These are phyloP conservation scores for Melolontha melolontha DNA, from an alignment of 2,888 invertebrate species.

Conservation along the genomic window DNA sequence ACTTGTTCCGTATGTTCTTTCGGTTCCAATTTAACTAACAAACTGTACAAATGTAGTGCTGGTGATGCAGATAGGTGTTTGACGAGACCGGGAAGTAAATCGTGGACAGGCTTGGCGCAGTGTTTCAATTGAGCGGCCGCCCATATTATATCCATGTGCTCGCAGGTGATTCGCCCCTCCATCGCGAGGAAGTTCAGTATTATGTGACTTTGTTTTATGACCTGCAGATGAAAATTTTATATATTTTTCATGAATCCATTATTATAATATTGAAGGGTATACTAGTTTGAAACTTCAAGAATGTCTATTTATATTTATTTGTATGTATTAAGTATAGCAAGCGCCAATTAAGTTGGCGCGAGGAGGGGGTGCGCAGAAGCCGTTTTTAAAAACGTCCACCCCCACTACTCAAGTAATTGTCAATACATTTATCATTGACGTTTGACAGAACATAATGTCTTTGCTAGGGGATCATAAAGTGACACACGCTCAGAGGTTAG, in stretches of 20 bases:
- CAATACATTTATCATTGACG: no score
- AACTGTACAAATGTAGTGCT: conserved; percentile 87
- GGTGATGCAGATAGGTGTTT: conserved; percentile 90
- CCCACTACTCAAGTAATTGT: no score
- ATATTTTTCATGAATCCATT: conserved; percentile 1
- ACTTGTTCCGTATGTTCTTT: conserved; percentile 94
- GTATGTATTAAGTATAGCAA: no score
- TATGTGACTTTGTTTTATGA: conserved; percentile 95
- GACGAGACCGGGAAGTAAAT: conserved; percentile 88
- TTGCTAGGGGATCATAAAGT: no score
- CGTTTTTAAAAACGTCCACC: no score
- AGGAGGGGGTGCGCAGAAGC: no score
- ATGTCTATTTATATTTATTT: no score
- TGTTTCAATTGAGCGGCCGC: conserved; percentile 95
- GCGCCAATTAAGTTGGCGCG: no score
- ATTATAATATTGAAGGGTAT: neutral
- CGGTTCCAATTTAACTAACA: conserved; percentile 89
- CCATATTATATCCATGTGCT: conserved; percentile 94
- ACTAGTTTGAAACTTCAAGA: conserved; percentile 5
- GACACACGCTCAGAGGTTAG: no score
- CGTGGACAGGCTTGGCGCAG: conserved; percentile 93
- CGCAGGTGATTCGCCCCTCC: conserved; percentile 89
- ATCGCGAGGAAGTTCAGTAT: conserved; percentile 93
- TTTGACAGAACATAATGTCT: no score
- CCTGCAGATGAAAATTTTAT: conserved; percentile 65